Evolutionary conservation across 1,140 invertebrate genomes (phyloP), one percentile per base, ranked within the genome.

Genomic region (Teleogryllus occipitalis): DNA sequence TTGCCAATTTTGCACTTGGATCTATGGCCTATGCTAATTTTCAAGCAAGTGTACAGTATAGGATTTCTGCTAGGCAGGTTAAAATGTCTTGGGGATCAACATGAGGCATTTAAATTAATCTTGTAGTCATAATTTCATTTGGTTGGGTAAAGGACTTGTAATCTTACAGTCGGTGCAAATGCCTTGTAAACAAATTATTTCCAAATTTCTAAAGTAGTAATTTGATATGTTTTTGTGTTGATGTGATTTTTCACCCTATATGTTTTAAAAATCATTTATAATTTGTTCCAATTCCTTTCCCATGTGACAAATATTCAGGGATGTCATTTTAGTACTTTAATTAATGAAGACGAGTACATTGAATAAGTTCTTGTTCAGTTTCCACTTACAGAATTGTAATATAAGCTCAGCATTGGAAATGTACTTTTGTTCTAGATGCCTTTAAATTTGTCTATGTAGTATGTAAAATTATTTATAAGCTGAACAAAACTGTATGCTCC

Each of bases 401-500:
- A 65, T 65, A 65, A 65, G 54, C 18, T 18, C 18, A 18, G 54
- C 10, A 39, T 39, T 10, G 54, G 54, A 65, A 18, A 65, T 65
- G 54, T 65, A 65, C 54, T 65, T 65, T 65, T 65, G 54, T 65
- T 65, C 54, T 65, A 65, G 54, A 65, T 65, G 10, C 54, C 54
- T 65, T 65, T 65, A 18, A 65, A 65, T 14, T 65, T 65, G 54
- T 65, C 54, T 65, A 14, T 65, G 54, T 65, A 65, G 54, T 18
- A 65, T 65, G 54, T 65, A 65, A 65, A 65, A 65, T 65, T 65
- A 65, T 65, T 65, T 65, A 65, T 65, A 65, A 65, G 10, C 54
- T 65, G 54, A 10, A 39, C 27, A 39, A 39, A 65, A 65, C 54
- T 18, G 18, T 65, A 65, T 3, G 7, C 54, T 65, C 54, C 18